Evolutionary conservation across 2,888 invertebrate genomes (phyloP), one percentile per base, ranked within the genome.

Genomic region (Drosophila prolongata): DNA sequence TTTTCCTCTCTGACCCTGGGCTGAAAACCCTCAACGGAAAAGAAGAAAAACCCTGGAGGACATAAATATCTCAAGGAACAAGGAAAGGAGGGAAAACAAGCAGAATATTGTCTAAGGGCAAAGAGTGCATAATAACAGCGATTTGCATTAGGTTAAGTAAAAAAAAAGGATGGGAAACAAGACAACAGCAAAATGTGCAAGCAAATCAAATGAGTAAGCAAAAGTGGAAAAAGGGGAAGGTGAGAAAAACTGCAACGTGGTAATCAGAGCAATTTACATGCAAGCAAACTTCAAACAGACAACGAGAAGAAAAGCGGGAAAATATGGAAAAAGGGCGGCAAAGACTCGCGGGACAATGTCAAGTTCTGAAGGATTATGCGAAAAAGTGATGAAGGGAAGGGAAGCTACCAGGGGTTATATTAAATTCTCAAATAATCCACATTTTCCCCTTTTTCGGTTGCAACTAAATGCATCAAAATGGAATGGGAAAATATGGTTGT

Each of bases 191-290:
- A 84, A 81, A 60, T 74, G 76, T 72, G 80, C 86, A 76, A 68
- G 68, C 76, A 86, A 86, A 86, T 83, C 83, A 77, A 83, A 82
- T 82, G 83, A 82, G 82, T 82, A 82, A 85, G 78, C 75, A 85
- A 82, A 76, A 54, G 53, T 55, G 47, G 60, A 42, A 42, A 24
- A 19, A 9, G 19, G 19, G 54, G 2, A 19, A 37, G 53, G 43
- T 50, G 30, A n/a, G 43, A 69, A 69, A 80, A 86, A 83, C 73
- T 83, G 83, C 84, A 86, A 69, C 76, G 79, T 72, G 80, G 84
- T 83, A 86, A 86, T 86, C 87, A 87, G 79, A 73, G 86, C 81
- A 79, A 86, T 86, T 85, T 86, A 80, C 86, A 87, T 87, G 86
- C 86, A 79, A 75, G 82, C 79, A 79, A 80, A 85, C 83, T 87